phyloP scores from a whole-genome alignment of 2,888 invertebrate species.

The Mystacides longicornis region DNA sequence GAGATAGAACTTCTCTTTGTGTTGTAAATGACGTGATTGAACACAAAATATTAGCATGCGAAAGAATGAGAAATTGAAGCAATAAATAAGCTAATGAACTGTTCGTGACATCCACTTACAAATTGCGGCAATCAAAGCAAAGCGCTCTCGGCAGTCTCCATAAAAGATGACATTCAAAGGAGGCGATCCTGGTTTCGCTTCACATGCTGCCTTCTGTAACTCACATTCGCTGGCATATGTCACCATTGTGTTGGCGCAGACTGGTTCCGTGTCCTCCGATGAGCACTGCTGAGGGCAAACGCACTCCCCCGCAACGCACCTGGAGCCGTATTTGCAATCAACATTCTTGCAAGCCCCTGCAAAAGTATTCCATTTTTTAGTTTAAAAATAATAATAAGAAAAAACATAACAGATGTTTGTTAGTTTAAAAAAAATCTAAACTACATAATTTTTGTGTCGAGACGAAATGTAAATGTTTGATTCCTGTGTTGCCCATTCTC shows the following conservation, averaged over 20 bases:
- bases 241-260: slow-evolving; percentile 69
- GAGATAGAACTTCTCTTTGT: too few species aligned
- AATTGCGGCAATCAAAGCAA: slow-evolving; percentile 56
- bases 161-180: slow-evolving; percentile 64
- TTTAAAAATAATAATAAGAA: too few species aligned
- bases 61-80: too few species aligned
- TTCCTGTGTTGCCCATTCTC: too few species aligned
- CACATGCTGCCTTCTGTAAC: slow-evolving; percentile 67
- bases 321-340: slow-evolving; percentile 70
- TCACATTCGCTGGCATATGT: slow-evolving; percentile 80
- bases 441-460: too few species aligned
- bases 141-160: slow-evolving; percentile 71
- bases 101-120: slow-evolving; percentile 53
- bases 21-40: too few species aligned
- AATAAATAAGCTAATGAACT: too few species aligned
- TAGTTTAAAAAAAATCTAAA: too few species aligned
- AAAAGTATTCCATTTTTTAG: too few species aligned
- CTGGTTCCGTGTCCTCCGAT: slow-evolving; percentile 58
- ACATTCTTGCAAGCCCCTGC: slow-evolving; percentile 71
- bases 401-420: too few species aligned
- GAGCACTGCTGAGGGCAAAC: slow-evolving; percentile 71
- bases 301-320: slow-evolving; percentile 77
- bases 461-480: too few species aligned
- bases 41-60: too few species aligned
- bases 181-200: slow-evolving; percentile 32